Evolutionary conservation across 37 sponge, comb jelly and placozoan genomes (phyloP).

Genomic region (Ianthella basta): DNA sequence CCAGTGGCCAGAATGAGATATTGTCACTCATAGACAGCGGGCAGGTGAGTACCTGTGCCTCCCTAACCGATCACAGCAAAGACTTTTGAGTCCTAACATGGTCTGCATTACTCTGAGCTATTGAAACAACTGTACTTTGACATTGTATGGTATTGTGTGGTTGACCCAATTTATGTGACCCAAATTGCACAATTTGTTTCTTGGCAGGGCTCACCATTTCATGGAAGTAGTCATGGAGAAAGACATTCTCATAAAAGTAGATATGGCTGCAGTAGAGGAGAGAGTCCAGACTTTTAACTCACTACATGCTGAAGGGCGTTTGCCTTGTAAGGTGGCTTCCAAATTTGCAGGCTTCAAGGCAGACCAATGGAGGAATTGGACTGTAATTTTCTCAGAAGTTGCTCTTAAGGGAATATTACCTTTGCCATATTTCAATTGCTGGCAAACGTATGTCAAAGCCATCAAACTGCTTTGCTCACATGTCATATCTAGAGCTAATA

Average conservation of each 20-base stretch:
- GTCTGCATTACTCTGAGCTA: conserved; percentile 40
- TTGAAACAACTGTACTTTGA: conserved; percentile 39
- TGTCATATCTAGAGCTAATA: background rate
- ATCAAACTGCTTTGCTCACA: background rate
- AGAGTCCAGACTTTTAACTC: background rate
- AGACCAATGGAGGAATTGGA: conserved; percentile 36
- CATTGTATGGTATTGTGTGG: conserved; percentile 32
- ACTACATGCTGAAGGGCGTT: conserved; percentile 1
- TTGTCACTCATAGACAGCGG: background rate
- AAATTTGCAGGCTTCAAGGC: conserved; percentile 28
- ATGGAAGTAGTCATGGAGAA: conserved; percentile 34
- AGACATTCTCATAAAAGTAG: background rate
- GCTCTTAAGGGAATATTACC: conserved; percentile 1
- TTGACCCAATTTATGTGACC: too few relatives aligned
- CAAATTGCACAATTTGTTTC: conserved; percentile 57
- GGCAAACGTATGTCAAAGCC: conserved; percentile 4
- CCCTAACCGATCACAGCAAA: background rate
- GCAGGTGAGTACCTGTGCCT: background rate
- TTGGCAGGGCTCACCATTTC: conserved; percentile 38
- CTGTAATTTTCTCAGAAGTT: background rate
- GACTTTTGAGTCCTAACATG: conserved; percentile 11
- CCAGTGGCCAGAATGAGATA: conserved; percentile 23
- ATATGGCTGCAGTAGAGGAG: conserved; percentile 15
- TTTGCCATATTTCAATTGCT: conserved; percentile 2
- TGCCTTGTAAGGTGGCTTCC: background rate